Evolutionary conservation across 2,113 vertebrate species (phyloP).

Genomic region (Phrynocephalus versicolor): DNA sequence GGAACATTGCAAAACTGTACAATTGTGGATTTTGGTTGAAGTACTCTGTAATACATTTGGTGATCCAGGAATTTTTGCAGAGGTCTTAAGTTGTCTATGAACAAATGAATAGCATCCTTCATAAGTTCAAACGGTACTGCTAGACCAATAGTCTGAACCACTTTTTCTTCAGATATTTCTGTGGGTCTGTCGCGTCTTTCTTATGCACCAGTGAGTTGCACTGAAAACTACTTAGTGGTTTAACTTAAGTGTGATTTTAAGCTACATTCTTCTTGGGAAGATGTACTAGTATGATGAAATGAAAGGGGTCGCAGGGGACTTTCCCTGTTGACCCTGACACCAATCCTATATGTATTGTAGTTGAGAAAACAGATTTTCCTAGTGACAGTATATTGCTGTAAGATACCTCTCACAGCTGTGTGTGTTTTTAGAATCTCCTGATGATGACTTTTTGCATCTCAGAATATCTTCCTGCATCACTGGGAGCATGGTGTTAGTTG

Average conservation of each 20-base stretch:
- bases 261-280: neutral
- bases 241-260: neutral
- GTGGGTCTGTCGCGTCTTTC: neutral
- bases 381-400: neutral
- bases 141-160: neutral
- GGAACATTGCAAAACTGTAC: neutral
- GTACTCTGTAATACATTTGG: too few species aligned
- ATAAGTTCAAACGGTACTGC: neutral
- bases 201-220: neutral
- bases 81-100: neutral
- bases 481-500: neutral
- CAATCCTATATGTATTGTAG: neutral
- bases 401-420: neutral
- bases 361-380: neutral
- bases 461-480: neutral
- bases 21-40: neutral
- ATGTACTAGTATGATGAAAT: neutral
- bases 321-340: neutral
- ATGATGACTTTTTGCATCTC: neutral
- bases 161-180: neutral
- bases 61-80: neutral
- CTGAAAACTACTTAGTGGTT: neutral
- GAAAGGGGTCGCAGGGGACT: neutral
- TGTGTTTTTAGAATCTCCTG: neutral
- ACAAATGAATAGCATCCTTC: neutral